These are phyloP conservation scores for Indri indri DNA, from an alignment of 2,113 vertebrate genomes.

Conservation along the genomic window DNA sequence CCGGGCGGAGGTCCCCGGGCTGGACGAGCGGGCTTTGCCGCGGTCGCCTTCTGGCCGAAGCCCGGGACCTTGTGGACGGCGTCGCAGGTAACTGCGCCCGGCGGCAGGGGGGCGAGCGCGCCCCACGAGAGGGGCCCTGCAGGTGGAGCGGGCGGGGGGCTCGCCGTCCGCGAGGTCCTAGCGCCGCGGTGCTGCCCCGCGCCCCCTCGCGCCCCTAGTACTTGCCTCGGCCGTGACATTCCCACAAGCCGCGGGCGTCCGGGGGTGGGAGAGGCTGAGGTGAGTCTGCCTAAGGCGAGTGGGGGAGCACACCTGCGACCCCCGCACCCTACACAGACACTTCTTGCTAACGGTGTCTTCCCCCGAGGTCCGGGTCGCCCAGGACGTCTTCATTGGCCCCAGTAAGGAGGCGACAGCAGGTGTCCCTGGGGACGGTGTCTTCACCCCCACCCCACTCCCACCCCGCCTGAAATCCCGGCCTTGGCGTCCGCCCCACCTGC, in stretches of 20 bases:
- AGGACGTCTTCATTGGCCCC: not conserved
- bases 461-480: not conserved
- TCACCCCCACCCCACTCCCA: not conserved
- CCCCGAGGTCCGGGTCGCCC: not conserved
- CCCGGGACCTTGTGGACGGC: not conserved
- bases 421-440: conserved; percentile 41
- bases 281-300: not conserved
- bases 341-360: not conserved
- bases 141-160: conserved; percentile 67
- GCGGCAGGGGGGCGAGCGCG: not conserved
- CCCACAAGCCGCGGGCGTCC: not conserved
- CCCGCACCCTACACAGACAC: not conserved
- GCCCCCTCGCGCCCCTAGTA: not conserved
- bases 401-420: conserved; percentile 64
- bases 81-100: conserved; percentile 55
- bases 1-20: not conserved
- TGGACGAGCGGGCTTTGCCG: not conserved
- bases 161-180: conserved; percentile 58
- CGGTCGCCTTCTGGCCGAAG: not conserved
- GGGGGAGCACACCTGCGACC: not conserved
- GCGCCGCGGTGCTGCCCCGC: conserved; percentile 25
- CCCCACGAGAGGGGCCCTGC: not conserved
- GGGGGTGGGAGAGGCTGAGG: not conserved
- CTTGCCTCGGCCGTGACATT: not conserved
- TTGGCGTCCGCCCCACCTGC: conserved; percentile 1